Evolutionary conservation across 1,140 invertebrate genomes (phyloP).

Genomic region (Lepidurus packardi): DNA sequence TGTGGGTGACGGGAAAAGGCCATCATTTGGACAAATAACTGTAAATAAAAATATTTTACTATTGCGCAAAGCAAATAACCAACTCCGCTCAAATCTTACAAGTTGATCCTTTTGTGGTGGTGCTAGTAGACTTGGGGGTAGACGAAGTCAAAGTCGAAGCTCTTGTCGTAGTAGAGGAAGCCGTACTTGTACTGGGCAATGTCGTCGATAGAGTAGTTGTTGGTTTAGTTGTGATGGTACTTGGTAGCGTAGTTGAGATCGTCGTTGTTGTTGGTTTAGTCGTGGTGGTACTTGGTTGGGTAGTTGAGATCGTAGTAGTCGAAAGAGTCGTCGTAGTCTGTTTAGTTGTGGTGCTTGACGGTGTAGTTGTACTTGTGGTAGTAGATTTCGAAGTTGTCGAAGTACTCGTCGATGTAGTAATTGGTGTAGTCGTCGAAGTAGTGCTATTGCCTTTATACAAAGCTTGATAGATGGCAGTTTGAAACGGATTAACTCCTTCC

Average conservation of each 20-base stretch:
- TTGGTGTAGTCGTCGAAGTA: conserved; percentile 20
- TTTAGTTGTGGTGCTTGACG: not conserved
- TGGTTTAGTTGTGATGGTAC: not conserved
- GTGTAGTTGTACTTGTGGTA: not conserved
- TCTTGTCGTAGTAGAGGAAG: not conserved
- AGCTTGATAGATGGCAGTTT: conserved; percentile 20
- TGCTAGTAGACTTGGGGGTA: not conserved
- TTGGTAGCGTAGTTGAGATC: not conserved
- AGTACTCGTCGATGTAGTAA: conserved; percentile 22
- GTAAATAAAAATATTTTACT: not conserved
- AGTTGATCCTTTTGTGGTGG: not conserved
- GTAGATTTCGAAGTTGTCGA: conserved; percentile 8
- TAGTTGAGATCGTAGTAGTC: not conserved
- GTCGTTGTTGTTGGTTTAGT: not conserved
- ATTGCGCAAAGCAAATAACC: not conserved
- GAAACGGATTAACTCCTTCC: conserved; percentile 28
- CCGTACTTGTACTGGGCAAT: no score
- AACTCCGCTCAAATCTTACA: not conserved
- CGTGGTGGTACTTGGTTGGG: not conserved
- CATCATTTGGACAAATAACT: not conserved
- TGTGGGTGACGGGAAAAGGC: not conserved
- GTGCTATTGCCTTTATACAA: not conserved
- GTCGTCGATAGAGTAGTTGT: no score
- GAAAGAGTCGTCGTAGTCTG: not conserved
- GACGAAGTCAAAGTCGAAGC: not conserved